phyloP scores from a whole-genome alignment of 2,113 vertebrate species.

The Mandrillus leucophaeus region DNA sequence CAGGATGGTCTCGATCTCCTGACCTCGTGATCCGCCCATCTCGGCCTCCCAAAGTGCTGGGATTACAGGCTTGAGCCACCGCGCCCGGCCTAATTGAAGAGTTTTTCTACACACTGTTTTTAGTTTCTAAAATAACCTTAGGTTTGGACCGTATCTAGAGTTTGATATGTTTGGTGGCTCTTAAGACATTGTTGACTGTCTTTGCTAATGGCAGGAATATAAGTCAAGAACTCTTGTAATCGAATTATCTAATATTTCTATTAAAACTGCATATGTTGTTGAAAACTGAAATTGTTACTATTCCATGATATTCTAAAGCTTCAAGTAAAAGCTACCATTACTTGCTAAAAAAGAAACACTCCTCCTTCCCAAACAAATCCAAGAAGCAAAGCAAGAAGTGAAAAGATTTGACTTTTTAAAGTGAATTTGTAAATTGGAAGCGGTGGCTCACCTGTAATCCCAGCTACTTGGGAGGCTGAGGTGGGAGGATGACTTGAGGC shows the following conservation, averaged over 20 bases:
- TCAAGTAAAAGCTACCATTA: constrained; percentile 14
- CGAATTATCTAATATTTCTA: not conserved
- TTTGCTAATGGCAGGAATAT: not conserved
- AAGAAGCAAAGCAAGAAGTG: not conserved
- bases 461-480: not conserved
- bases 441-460: not conserved
- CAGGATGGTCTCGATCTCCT: no score
- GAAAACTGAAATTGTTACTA: constrained; percentile 34
- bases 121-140: constrained; percentile 24
- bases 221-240: constrained; percentile 11
- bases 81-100: not conserved
- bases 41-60: no score
- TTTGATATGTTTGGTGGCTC: not conserved
- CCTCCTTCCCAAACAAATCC: not conserved
- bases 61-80: no score
- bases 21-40: no score
- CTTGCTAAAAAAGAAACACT: not conserved
- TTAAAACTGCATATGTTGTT: not conserved
- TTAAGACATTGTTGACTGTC: not conserved
- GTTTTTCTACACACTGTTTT: not conserved
- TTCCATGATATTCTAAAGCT: constrained; percentile 17
- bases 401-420: constrained; percentile 40
- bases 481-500: not conserved
- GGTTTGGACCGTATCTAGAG: not conserved
- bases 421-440: not conserved